These are phyloP conservation scores for Syrrhaptes paradoxus DNA, from an alignment of 2,113 vertebrate species.

Conservation along the genomic window DNA sequence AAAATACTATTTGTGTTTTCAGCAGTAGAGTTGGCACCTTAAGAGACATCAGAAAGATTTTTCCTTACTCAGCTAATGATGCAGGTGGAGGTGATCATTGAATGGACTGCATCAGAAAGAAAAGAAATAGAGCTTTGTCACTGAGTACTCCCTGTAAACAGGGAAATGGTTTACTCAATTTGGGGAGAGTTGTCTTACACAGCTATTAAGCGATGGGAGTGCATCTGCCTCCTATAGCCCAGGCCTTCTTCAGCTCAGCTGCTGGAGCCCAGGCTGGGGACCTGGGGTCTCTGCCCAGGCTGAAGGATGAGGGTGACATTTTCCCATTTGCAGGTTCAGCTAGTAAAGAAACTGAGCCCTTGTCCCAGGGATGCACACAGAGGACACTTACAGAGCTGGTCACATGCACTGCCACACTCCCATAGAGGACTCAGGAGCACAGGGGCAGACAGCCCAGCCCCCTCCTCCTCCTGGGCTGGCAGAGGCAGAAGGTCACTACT, in stretches of 20 bases:
- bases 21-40: background rate
- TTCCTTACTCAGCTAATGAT: background rate
- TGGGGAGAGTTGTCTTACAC: background rate
- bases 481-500: background rate
- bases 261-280: background rate
- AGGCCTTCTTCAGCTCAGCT: background rate
- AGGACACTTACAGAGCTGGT: too few species aligned
- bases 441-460: background rate
- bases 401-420: fast-evolving
- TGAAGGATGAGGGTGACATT: background rate
- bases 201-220: background rate
- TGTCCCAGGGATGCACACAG: background rate
- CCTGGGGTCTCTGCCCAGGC: background rate
- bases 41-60: background rate
- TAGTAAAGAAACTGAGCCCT: background rate
- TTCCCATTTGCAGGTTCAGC: background rate
- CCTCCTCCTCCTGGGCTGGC: background rate
- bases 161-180: background rate
- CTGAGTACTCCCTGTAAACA: background rate
- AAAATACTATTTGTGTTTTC: background rate
- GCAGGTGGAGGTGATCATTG: background rate
- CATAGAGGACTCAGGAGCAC: too few species aligned
- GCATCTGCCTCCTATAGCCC: background rate
- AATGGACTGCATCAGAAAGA: background rate
- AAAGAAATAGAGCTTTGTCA: background rate